Evolutionary conservation across 2,113 vertebrate genomes (phyloP), one percentile per base, ranked within the genome.

Genomic region (Plotosus lineatus): DNA sequence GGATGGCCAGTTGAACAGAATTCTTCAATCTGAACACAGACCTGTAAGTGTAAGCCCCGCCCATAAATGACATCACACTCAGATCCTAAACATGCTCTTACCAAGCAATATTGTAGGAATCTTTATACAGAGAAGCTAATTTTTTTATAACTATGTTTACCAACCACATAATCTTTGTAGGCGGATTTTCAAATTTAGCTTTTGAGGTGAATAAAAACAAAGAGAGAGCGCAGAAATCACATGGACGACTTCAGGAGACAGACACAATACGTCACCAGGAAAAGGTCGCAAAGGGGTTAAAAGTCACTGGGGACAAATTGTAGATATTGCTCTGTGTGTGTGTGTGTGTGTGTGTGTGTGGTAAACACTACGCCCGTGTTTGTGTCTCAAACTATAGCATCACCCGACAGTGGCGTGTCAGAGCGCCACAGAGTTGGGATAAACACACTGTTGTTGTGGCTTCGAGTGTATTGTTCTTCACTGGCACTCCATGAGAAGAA

Each of bases 391-490:
- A 79, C 50, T 80, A 66, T 46, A 86, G 75, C 60, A 77, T 33
- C 83, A 72, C 65, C 85, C 86, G 60, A 82, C 71, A 69, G 26
- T 79, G 84, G 75, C 26, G 19, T 79, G 81, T 86, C 40, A 48
- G 55, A 79, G 42, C 68, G 81, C 42, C 83, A 82, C 14, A 6
- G 84, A 88, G 89, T 85, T 65, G 87, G 82, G 77, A 78, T 86
- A 85, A 90, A 86, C 88, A 82, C 85, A 33, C 33, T 36, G 63
- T 69, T 82, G 86, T 87, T 87, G 87, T 82, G 71, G 86, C 80
- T 80, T 83, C 83, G 88, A 86, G 55, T 7, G 79, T 85, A 89
- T 91, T 92, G 90, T 90, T 89, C 89, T 58, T 66, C 80, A 68
- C 79, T 68, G 81, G 77, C 87, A 83, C 82, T 79, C 81, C 82